A percentile compares a stretch with the other conserved stretches of the same genome.
These are phyloP conservation scores for Acanthisitta chloris DNA, from an alignment of 2,113 vertebrate genomes.

Conservation along the genomic window DNA sequence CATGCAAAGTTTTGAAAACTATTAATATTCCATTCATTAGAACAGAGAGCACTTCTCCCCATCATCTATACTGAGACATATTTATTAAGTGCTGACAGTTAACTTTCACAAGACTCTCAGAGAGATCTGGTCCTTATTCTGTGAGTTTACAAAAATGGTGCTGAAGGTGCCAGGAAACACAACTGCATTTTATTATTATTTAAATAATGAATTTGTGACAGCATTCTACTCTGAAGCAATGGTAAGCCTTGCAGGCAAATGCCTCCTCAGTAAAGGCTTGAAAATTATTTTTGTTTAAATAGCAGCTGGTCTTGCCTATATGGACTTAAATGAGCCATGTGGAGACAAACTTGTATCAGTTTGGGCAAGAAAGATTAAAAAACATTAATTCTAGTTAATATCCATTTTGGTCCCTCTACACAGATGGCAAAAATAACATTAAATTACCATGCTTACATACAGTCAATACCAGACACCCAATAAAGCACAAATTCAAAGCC, in stretches of 20 bases:
- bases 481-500: slow-evolving; percentile 34
- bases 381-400: slow-evolving; percentile 37
- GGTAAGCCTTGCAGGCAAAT: neutral
- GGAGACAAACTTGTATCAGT: slow-evolving; percentile 20
- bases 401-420: neutral
- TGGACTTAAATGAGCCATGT: slow-evolving; percentile 3
- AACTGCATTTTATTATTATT: slow-evolving; percentile 42
- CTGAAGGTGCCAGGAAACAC: slow-evolving; percentile 18
- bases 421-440: slow-evolving; percentile 38
- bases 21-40: neutral
- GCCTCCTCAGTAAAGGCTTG: neutral
- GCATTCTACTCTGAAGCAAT: neutral
- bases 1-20: neutral
- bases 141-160: neutral
- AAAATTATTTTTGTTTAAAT: slow-evolving; percentile 14
- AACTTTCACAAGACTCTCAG: slow-evolving; percentile 13
- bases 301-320: slow-evolving; percentile 18
- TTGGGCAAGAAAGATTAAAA: slow-evolving; percentile 31
- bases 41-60: neutral
- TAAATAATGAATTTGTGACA: slow-evolving; percentile 18
- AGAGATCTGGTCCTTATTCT: slow-evolving; percentile 28
- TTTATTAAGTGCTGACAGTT: slow-evolving; percentile 53
- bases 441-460: slow-evolving; percentile 37
- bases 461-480: slow-evolving; percentile 27
- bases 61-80: neutral